Percentiles rank a stretch among this genome's conserved stretches.
Conservation (phyloP, 2,113 vertebrate genomes). For the Brachyistius frenatus region DNA sequence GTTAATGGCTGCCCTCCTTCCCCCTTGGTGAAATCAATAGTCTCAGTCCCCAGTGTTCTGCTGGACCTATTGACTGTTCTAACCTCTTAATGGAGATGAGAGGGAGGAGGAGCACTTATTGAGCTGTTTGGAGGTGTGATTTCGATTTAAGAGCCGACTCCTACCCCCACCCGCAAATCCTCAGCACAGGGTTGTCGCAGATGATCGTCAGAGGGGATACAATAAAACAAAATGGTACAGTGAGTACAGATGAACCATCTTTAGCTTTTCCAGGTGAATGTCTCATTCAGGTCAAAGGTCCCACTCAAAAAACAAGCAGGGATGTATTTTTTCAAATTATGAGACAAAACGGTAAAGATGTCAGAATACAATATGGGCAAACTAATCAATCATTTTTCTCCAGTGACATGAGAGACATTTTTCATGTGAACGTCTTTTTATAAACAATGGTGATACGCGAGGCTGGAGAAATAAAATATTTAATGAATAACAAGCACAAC, state of each 20-base stretch:
- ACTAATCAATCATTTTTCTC: too few relatives aligned
- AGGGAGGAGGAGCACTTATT: constrained; percentile 80
- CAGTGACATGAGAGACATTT: too few relatives aligned
- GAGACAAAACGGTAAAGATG: too few relatives aligned
- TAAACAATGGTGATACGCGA: too few relatives aligned
- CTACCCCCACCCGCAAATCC: constrained; percentile 34
- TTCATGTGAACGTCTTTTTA: too few relatives aligned
- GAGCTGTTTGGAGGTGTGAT: constrained; percentile 77
- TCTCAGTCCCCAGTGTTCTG: constrained; percentile 67
- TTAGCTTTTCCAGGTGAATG: neutral
- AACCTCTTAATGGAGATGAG: constrained; percentile 82
- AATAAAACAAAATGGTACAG: constrained; percentile 2
- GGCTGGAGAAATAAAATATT: neutral
- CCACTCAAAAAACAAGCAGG: too few relatives aligned
- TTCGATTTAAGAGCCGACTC: constrained; percentile 61
- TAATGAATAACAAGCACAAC: neutral
- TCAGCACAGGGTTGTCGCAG: constrained; percentile 1
- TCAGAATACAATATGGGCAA: too few relatives aligned
- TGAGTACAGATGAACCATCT: neutral
- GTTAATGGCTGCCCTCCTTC: constrained; percentile 69
- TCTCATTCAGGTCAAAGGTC: neutral
- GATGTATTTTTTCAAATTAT: too few relatives aligned
- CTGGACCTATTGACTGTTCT: constrained; percentile 77
- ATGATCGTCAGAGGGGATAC: constrained; percentile 1
- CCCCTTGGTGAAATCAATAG: constrained; percentile 78